Conservation (phyloP, 2,113 vertebrate species). For the Phylloscopus trochilus region DNA sequence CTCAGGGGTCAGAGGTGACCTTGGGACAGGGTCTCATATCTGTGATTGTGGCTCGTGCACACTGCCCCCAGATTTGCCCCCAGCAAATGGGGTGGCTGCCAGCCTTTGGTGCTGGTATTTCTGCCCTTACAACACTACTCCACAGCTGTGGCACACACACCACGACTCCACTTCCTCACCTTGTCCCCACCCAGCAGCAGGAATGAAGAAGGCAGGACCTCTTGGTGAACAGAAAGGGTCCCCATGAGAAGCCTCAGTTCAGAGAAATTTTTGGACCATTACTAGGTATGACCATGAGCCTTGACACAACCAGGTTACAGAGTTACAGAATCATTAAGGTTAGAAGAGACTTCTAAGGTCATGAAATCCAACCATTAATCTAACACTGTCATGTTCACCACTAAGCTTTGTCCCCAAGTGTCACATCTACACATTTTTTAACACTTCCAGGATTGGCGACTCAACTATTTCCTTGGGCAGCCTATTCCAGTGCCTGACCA, state of each 20-base stretch:
- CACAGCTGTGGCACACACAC: neutral
- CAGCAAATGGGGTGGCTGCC: neutral
- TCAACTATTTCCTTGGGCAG: neutral
- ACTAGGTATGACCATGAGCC: neutral
- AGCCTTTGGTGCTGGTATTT: accelerated
- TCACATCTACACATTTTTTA: neutral
- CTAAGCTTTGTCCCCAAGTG: neutral
- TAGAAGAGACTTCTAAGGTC: neutral
- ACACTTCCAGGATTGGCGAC: neutral
- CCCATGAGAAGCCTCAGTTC: neutral
- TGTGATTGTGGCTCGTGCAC: neutral
- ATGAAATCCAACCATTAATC: neutral
- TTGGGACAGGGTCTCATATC: neutral
- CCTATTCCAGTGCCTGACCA: neutral
- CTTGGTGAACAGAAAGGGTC: neutral
- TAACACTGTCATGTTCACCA: neutral
- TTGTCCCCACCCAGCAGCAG: neutral
- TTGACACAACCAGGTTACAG: neutral
- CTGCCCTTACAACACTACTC: neutral
- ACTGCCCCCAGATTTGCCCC: no score
- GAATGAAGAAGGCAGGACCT: neutral
- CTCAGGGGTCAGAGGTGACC: neutral
- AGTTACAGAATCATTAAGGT: neutral
- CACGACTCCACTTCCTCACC: neutral
- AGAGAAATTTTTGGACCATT: neutral